Base-by-base conservation (phyloP, 2,888 invertebrate genomes). In the Aphodius sticticus region DNA sequence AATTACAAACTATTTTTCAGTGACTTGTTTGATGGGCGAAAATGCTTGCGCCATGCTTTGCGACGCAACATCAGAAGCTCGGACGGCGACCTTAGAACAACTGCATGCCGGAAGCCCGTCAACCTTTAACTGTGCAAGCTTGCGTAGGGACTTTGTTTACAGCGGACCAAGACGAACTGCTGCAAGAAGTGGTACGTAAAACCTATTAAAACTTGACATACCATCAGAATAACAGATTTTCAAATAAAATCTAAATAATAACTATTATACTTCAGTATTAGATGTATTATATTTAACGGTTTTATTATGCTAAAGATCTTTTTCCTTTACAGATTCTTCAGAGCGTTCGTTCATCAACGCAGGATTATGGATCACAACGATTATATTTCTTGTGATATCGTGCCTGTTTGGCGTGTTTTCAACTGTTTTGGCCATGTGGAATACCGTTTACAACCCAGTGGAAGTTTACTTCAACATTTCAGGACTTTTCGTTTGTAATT, bases 401-500 rank as follows among this genome's bases (percentile, higher is more conserved):
- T 89, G 92, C 70, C 82, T 90, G 2, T 90, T 92, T 82, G 90
- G 91, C 0, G 85, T 91, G 76, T 82, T 90, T 15, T 87, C 90
- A 1, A 87, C 90, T 12, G 86, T 89, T 1, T 90, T 93, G 85
- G 90, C 92, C 14, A 85, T 92, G 9, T 90, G 92, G 85, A 94
- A 94, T 86, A 90, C 92, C 2, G 90, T 91, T 69, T 90, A 90
- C 12, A 92, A 91, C 85, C 93, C 93, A 1, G 89, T 92, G 5
- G 91, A 93, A 86, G 90, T 90, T 2, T 90, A 91, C 81, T 90
- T 92, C 26, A 92, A 92, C 75, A 89, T 92, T 71, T 89, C 90
- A 79, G 93, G 93, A 2, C 88, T 94, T 9, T 93, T 92, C 84
- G 85, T 92, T 14, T 93, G 93, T 91, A 93, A 93, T 85, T 89